These are phyloP conservation scores for Rattus rattus DNA, from an alignment of 2,113 vertebrate genomes.

Conservation along the genomic window DNA sequence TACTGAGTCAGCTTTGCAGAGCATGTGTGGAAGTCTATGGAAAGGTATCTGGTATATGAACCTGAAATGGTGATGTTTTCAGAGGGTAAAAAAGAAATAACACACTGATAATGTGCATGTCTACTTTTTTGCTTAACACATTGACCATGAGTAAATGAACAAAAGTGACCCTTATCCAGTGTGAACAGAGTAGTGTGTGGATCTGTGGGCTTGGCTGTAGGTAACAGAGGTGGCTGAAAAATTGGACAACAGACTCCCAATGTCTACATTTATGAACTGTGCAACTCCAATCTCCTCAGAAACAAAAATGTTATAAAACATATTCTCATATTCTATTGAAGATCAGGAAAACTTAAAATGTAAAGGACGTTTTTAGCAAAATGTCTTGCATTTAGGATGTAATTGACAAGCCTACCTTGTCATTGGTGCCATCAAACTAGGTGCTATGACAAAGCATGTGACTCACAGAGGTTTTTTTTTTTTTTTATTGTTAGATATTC, in stretches of 20 bases:
- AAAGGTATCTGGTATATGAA: not conserved
- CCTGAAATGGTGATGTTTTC: not conserved
- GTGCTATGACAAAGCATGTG: not conserved
- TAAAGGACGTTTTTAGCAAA: not conserved
- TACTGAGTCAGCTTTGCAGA: slow-evolving; percentile 50
- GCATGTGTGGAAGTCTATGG: not conserved
- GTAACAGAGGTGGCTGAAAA: not conserved
- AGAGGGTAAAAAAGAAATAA: not conserved
- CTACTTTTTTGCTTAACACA: not conserved
- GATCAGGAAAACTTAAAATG: not conserved
- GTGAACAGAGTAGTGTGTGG: not conserved
- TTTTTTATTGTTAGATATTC: not conserved
- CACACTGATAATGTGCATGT: not conserved
- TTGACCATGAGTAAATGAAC: not conserved
- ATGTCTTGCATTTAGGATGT: not conserved
- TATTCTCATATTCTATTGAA: not conserved
- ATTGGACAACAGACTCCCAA: not conserved
- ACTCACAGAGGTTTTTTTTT: not conserved
- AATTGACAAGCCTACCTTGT: not conserved
- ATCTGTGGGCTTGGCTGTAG: not conserved
- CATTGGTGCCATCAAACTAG: not conserved
- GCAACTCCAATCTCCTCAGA: not conserved
- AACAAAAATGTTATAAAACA: not conserved
- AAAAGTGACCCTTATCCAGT: not conserved
- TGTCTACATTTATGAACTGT: not conserved